Evolutionary conservation across 2,888 invertebrate species (phyloP), one percentile per base, ranked within the genome.

Genomic region (Pammene fasciana): DNA sequence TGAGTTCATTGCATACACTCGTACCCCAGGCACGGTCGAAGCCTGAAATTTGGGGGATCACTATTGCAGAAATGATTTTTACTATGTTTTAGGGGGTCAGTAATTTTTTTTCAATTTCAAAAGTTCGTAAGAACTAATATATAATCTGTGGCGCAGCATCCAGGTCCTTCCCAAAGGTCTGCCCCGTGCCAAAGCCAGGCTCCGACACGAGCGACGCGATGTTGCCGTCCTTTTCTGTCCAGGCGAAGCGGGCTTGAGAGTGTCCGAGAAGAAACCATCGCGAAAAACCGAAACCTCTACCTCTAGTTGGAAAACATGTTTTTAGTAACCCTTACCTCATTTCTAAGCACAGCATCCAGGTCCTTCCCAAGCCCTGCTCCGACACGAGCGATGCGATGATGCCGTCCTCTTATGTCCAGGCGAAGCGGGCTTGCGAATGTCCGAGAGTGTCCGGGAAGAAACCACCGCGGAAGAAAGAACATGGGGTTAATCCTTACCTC

Each of bases 351-450:
- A 0, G 84, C 86, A 72, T 91, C 92, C 55, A 91, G 74, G 38
- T 89, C 90, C 36, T 86, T 89, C 1, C 88, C 87, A 67, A 92
- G 14, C 89, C 90, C 13, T 91, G 86, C 61, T 90, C 90, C 14
- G 92, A 92, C 70, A 92, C 88, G 70, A 92, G 79, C 0, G 90
- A 79, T 0, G 89, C 90, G 46, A 92, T 90, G 73, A 88, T 90
- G 1, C 89, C 90, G 68, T 92, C 92, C 57, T 91, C 92, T 50
- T 92, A 92, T 0, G 92, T 90, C 92, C 92, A 92, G 0, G 89
- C 89, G 71, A 92, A 92, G 61, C 86, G 80, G 3, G 91, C 87
- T 67, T 90, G 89, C 67, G 81, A 80, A 67, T 80, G 85, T 64
- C 89, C 89, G 73, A 84, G 71, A 38, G 83, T 80, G 13, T 90